Evolutionary conservation across 2,113 vertebrate genomes (phyloP), one percentile per base, ranked within the genome.

Genomic region (Columba livia): DNA sequence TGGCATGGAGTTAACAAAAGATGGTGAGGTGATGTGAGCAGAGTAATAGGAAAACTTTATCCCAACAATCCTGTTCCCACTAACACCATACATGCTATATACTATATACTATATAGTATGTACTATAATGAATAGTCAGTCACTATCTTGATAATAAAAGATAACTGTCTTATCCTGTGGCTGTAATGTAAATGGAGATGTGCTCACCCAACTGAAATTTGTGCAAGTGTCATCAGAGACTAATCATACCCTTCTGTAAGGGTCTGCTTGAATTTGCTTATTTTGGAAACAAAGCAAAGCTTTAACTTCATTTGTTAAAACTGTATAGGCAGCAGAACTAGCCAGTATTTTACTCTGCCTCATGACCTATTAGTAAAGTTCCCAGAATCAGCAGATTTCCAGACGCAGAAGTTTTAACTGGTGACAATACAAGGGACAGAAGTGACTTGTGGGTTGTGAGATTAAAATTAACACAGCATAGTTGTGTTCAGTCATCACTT

Each of bases 241-340:
- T 88, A 88, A 80, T 73, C 88, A 73, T 28, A 72, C 28, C 7
- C 47, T 90, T 89, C 62, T 96, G 62, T 84, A 20, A n/a, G 66
- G 77, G 32, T 88, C 93, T 94, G 83, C 38, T 89, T 93, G 75
- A 84, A 93, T 90, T 93, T 93, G 88, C 79, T 92, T 79, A 28
- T 90, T 95, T 81, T 71, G 65, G 80, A 53, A 90, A 95, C 92
- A 95, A 97, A 96, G 83, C 60, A 87, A 93, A 94, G 91, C 86
- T 94, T 92, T 92, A 92, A 80, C 57, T 34, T 78, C 69, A 79
- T 93, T 90, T 94, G 69, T 94, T 90, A 56, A 74, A 94, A 92
- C 64, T 81, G 86, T 79, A 48, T 24, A 90, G 57, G 61, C 89
- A 94, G 92, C 94, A 96, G 80, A 92, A 86, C 69, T 51, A 64